These are phyloP conservation scores for Cybosia mesomella DNA, from an alignment of 2,888 invertebrate genomes.

Conservation along the genomic window DNA sequence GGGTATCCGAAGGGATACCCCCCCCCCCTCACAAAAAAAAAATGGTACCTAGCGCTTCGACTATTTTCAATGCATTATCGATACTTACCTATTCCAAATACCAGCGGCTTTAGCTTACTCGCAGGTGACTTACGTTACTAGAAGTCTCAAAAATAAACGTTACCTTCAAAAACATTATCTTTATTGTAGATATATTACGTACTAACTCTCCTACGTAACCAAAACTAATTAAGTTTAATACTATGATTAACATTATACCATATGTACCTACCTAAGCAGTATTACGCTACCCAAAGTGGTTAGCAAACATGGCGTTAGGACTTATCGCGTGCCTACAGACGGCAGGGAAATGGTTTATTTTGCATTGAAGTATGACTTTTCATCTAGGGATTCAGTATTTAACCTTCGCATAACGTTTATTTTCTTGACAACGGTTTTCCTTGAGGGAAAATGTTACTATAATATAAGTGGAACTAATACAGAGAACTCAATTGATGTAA, in stretches of 20 bases:
- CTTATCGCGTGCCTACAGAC: constrained; percentile 1
- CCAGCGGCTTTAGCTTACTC: not conserved
- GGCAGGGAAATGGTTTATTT: not conserved
- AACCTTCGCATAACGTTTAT: not conserved
- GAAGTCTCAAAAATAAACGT: not conserved
- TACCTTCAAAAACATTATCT: not conserved
- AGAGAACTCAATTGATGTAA: constrained; percentile 12
- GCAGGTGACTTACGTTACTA: not conserved
- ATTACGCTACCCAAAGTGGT: not conserved
- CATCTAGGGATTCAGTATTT: not conserved
- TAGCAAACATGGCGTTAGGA: not conserved
- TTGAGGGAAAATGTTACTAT: not conserved
- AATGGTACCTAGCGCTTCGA: too few relatives aligned
- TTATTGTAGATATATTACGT: not conserved
- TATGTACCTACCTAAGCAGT: not conserved
- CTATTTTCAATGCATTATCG: too few relatives aligned
- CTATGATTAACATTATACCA: not conserved
- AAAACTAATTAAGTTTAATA: constrained; percentile 10
- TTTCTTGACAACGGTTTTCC: not conserved
- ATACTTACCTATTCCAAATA: too few relatives aligned
- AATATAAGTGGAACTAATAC: constrained; percentile 20
- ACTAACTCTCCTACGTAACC: not conserved
- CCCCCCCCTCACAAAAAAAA: too few relatives aligned
- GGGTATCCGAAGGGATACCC: too few relatives aligned
- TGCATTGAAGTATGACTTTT: not conserved